Base-by-base conservation (phyloP, 1,140 invertebrate species). In the Manduca sexta region DNA sequence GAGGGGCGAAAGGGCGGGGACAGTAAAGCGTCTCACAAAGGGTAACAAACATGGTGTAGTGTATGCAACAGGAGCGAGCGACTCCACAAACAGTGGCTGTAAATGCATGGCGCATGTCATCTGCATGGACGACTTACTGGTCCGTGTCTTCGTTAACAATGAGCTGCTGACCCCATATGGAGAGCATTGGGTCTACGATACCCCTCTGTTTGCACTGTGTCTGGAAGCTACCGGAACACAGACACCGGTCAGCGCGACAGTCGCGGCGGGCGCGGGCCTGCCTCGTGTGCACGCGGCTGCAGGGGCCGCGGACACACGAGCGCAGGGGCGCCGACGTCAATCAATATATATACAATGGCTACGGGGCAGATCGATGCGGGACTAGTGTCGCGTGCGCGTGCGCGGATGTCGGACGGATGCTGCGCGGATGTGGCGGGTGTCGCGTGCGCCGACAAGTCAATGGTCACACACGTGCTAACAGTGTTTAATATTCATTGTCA, bases 171-270 rank as follows among this genome's bases (percentile, higher is more conserved):
- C 95, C 95, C 95, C 95, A 97, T 91, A 97, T 97, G 88, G 93
- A 95, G 88, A 97, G 94, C 94, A 97, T 96, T 88, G 95, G 95
- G 91, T 97, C 95, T 92, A 96, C 93, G 91, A 96, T 95, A 90
- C 94, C 94, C 90, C 94, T 95, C 89, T 94, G 93, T 92, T 95
- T 95, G 89, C 89, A 90, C 87, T 91, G 93, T 92, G 94, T 95
- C 93, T 96, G 94, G 93, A 95, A 96, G 93, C 94, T 96, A 92
- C 86, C 76, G 73, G 71, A 80, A 84, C 77, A 84, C 74, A 81
- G 66, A 63, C 59, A 64, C 52, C 59, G 59, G 68, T 79, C 65
- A 80, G 78, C 55, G 41, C 46, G 48, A 21, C 26, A 31, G 37
- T 37, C 40, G 39, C 38, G 37, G 18, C 44, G 21, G 52, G 52